Base-by-base conservation (phyloP, 2,113 vertebrate genomes). In the Sterrhoptilus dennistouni region DNA sequence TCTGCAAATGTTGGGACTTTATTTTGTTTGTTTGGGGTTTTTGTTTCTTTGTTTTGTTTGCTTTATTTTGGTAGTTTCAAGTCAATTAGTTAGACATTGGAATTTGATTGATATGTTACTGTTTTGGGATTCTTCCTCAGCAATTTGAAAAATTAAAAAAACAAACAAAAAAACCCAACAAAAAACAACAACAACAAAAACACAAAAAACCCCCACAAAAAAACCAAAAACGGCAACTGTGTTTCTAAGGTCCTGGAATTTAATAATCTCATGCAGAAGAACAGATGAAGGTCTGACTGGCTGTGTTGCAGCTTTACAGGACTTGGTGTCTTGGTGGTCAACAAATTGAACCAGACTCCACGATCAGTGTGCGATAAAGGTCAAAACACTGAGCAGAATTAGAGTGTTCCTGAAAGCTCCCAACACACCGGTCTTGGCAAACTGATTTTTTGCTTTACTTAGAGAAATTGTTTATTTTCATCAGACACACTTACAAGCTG, bases 341-440 rank as follows among this genome's bases (percentile, higher is more conserved):
- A 3, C 21, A 87, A 29, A 50, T 28, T 53, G 56, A 71, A 25
- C 0, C 0, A 69, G 56, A n/a, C 35, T 75, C 2, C 3, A 19
- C 1, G 0, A 28, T 40, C 23, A 7, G 3, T 42, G 47, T 54
- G 38, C 0, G 0, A 29, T 82, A 14, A 66, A 87, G 47, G 31
- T 89, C 78, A 75, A 19, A 78, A 5, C 52, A 45, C 3, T 38
- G 56, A 89, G 35, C 69, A 87, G 57, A 5, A 2, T 87, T 25
- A 38, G 33, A 11, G 36, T 35, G 28, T 42, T 91, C 11, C 66
- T 86, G 22, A 80, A 71, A 76, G 66, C 22, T 91, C 36, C 42
- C 45, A 53, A 14, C 31, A 33, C 63, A 12, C 50, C 75, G 52
- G 38, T 33, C n/a, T 71, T 86, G 52, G 45, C 76, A 66, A 66